A percentile compares a stretch with the other conserved stretches of the same genome.
These are phyloP conservation scores for Drosophila teissieri DNA, from an alignment of 1,140 invertebrate species.

Conservation along the genomic window DNA sequence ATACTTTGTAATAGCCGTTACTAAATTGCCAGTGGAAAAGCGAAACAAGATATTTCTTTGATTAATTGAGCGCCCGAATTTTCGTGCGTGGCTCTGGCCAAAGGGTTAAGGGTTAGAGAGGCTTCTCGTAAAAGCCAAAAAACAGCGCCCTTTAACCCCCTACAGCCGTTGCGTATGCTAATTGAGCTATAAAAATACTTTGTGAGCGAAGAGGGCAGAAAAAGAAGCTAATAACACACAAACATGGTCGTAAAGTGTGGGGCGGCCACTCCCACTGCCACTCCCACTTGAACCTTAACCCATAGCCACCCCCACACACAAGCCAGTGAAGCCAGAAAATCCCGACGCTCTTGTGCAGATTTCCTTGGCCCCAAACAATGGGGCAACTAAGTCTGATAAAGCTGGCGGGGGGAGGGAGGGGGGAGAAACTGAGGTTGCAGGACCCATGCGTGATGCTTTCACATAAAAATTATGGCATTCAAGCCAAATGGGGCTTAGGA, in stretches of 20 bases:
- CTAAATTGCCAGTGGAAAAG: neutral
- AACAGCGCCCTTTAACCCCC: constrained; percentile 9
- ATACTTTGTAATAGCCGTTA: neutral
- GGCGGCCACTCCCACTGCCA: neutral
- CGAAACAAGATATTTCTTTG: constrained; percentile 33
- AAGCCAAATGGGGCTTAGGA: constrained; percentile 78
- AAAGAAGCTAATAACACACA: constrained; percentile 30
- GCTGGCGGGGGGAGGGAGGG: neutral
- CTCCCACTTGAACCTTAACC: constrained; percentile 3
- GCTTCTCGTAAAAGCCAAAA: neutral
- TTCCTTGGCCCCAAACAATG: constrained; percentile 53
- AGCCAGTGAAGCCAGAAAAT: neutral
- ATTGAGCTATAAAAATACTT: constrained; percentile 82
- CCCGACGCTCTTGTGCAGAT: constrained; percentile 42
- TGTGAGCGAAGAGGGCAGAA: constrained; percentile 48
- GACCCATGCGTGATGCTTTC: constrained; percentile 79
- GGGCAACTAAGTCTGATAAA: constrained; percentile 74
- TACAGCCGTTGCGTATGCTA: constrained; percentile 66
- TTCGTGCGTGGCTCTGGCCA: constrained; percentile 12
- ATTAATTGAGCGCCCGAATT: constrained; percentile 56
- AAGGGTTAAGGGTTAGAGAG: constrained; percentile 21
- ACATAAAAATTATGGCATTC: constrained; percentile 83
- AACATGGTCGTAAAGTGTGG: constrained; percentile 71
- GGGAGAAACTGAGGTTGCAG: constrained; percentile 1
- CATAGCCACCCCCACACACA: neutral